phyloP scores from a whole-genome alignment of 2,797 vertebrate species.

The Emys orbicularis region DNA sequence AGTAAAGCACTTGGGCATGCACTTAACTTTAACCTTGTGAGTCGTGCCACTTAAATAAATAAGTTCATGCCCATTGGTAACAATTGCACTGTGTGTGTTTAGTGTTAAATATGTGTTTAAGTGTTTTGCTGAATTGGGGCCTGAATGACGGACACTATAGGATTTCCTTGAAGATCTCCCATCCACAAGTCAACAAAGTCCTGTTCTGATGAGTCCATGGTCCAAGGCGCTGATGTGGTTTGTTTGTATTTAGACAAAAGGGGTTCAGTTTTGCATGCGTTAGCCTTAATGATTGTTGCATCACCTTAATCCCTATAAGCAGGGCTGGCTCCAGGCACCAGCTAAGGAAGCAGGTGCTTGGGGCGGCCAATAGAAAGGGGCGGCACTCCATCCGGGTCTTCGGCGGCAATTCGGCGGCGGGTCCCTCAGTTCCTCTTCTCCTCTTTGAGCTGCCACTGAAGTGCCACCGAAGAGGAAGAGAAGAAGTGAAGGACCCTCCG shows the following conservation, averaged over 20 bases:
- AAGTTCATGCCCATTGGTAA: neutral
- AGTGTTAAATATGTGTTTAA: neutral
- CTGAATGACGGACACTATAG: fast-evolving
- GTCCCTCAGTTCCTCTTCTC: too few species aligned
- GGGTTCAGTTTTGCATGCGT: fast-evolving
- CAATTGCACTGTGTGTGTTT: neutral
- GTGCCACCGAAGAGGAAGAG: too few species aligned
- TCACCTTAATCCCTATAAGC: neutral
- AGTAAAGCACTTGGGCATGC: fast-evolving
- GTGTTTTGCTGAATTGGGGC: neutral
- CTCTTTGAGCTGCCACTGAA: too few species aligned
- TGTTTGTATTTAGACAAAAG: neutral
- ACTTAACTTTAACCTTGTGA: fast-evolving
- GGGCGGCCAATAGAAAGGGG: too few species aligned
- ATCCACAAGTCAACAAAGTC: neutral
- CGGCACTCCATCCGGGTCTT: too few species aligned
- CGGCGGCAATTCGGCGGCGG: too few species aligned
- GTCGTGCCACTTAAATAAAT: neutral
- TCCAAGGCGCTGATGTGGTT: neutral
- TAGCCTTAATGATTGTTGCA: fast-evolving
- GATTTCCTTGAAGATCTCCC: neutral
- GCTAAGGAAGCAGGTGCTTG: too few species aligned
- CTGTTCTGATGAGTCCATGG: neutral
- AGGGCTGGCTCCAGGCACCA: too few species aligned
- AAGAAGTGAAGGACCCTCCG: too few species aligned